Base-by-base conservation (phyloP, 1,140 invertebrate genomes). In the Mamestra configurata region DNA sequence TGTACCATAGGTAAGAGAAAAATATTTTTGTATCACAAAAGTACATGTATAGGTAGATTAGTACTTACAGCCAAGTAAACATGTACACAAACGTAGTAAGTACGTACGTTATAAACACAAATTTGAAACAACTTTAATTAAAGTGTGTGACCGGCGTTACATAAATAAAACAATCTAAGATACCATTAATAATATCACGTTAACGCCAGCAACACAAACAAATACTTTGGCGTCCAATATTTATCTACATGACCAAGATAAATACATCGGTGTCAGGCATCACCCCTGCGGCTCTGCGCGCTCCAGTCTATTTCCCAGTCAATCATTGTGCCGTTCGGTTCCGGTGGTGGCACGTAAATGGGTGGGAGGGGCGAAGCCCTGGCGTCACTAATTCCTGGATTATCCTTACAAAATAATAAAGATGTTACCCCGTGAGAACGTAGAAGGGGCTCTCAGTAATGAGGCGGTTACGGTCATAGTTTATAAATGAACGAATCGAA, bases 291-390 rank as follows among this genome's bases (percentile, higher is more conserved):
- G 24, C 80, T 4, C 43, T 4, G 37, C 8, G 8, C 6, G n/a
- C 43, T 79, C 81, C 61, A 79, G 59, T 84, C 79, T 79, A 90
- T 89, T 88, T 86, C 82, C 68, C 84, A 90, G 89, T 91, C 90
- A 90, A 91, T 93, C 90, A 70, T 70, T 70, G 20, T 70, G 66
- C 66, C 40, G 20, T 70, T 46, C 11, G 24, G 66, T 70, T 70
- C 66, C 66, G 66, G 66, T n/a, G 66, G 20, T 11, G 61, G 31
- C 7, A 24, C 40, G 22, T 70, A 70, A 70, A 27, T 46, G 66
- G 13, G 13, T 70, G 66, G 66, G 66, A n/a, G 66, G 66, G 22
- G 66, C 61, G 18, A 66, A 10, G 7, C 27, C 11, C 4, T 24
- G 66, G 31, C 66, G 66, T 46, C 40, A 70, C 66, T 70, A 70